These are phyloP conservation scores for Limenitis camilla DNA, from an alignment of 2,888 invertebrate genomes.

Conservation along the genomic window DNA sequence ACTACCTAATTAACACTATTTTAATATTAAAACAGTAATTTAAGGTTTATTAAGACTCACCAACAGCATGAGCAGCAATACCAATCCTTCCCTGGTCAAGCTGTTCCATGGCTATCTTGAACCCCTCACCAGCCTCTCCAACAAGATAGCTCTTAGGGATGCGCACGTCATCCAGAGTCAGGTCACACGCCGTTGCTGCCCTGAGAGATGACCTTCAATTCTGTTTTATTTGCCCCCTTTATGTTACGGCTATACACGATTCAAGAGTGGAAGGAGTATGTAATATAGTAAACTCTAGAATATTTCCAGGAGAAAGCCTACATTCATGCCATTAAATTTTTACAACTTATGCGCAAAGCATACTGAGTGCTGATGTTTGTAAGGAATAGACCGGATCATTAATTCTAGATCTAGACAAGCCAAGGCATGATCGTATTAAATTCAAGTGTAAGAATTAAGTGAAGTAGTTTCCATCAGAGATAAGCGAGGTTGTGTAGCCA, in stretches of 20 bases:
- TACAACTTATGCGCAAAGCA: too few species aligned
- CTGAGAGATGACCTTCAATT: conserved; percentile 51
- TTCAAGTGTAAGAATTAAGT: too few species aligned
- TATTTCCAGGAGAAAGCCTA: too few species aligned
- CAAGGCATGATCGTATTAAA: too few species aligned
- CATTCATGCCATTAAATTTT: too few species aligned
- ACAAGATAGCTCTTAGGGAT: conserved; percentile 72
- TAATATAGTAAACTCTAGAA: neutral
- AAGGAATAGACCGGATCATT: too few species aligned
- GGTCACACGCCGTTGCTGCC: conserved; percentile 81
- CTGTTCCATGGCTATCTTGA: conserved; percentile 82
- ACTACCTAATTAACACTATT: neutral
- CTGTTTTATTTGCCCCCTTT: conserved; percentile 38
- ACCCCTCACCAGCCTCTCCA: conserved; percentile 77
- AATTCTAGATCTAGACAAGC: too few species aligned
- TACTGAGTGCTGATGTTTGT: too few species aligned
- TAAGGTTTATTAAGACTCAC: conserved; percentile 40
- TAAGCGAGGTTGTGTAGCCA: too few species aligned
- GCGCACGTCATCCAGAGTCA: conserved; percentile 79
- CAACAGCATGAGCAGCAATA: conserved; percentile 83
- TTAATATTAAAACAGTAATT: too few species aligned
- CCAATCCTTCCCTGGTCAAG: conserved; percentile 82
- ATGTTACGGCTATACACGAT: too few species aligned
- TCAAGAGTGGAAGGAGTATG: neutral
- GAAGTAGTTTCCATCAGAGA: too few species aligned